Evolutionary conservation across 2,113 vertebrate genomes (phyloP), one percentile per base, ranked within the genome.

Genomic region (Tachycineta bicolor): DNA sequence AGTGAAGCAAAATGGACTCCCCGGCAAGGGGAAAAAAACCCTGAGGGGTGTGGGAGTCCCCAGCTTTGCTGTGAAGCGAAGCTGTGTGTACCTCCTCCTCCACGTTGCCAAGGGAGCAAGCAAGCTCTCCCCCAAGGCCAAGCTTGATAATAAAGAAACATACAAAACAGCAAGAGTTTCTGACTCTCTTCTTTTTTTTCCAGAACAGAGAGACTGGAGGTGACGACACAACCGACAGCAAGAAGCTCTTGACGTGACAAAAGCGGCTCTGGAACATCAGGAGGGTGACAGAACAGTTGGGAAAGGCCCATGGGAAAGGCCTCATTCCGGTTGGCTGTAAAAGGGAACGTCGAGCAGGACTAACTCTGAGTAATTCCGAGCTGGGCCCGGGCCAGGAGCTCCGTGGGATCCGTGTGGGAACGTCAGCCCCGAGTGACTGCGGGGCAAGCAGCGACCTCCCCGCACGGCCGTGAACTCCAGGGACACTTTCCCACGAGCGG

Each of bases 331-430:
- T 69, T 37, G 50, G 53, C 26, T 64, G 12, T 8, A 37, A 7
- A 50, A 58, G 87, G 55, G 81, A 70, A 16, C 0, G 0, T 1
- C 23, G 41, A 33, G 75, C 58, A 83, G 58, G 31, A 39, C 31
- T 4, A 31, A 26, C 5, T 33, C 2, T 0, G 0, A 39, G 34
- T 0, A 17, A 39, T 26, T 39, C 59, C 0, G 21, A 70, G n/a
- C 55, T 43, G 67, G 23, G 59, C 18, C 22, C 0, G 0, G 11
- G 37, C 53, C 69, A 82, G 77, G 37, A 80, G 20, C 2, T 2
- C 68, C 5, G 0, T 19, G 34, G 46, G 21, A 17, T 68, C n/a
- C 31, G 1, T 5, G 1, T 7, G 59, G 46, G 34, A 16, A 9
- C 14, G 37, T 34, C 63, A 68, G n/a, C 56, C 3, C 3, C 8